A percentile compares a stretch with the other conserved stretches of the same genome.
These are phyloP conservation scores for Ophioninae sp. DNA, from an alignment of 2,888 invertebrate genomes.

Conservation along the genomic window DNA sequence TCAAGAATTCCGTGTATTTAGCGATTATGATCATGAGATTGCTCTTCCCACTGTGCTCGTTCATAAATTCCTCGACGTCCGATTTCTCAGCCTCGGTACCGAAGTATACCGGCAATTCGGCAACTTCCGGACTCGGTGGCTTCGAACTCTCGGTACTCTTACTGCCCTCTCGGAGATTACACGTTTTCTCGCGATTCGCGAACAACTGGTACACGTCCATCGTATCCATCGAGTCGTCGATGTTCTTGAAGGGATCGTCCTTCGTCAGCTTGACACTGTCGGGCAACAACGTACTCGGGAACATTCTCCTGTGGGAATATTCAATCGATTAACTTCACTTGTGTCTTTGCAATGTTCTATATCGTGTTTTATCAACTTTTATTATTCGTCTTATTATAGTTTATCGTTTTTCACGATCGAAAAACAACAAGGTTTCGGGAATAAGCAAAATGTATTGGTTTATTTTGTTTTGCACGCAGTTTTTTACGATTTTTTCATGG, in stretches of 20 bases:
- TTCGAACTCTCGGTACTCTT: conserved; percentile 76
- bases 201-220: conserved; percentile 85
- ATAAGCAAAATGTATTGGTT: too few species aligned
- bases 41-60: conserved; percentile 78
- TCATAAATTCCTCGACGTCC: conserved; percentile 86
- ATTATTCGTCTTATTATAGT: too few species aligned
- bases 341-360: too few species aligned
- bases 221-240: conserved; percentile 85
- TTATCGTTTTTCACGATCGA: too few species aligned
- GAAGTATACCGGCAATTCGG: conserved; percentile 83
- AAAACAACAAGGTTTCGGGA: too few species aligned
- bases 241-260: conserved; percentile 78
- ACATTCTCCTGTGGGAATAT: conserved; percentile 81
- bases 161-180: conserved; percentile 68
- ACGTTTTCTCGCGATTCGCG: conserved; percentile 80
- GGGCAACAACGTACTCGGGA: conserved; percentile 84
- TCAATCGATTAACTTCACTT: too few species aligned
- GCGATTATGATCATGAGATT: conserved; percentile 84
- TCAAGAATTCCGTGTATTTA: conserved; percentile 84
- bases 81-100: conserved; percentile 85
- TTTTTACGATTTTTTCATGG: too few species aligned
- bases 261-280: conserved; percentile 80
- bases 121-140: conserved; percentile 71
- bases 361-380: too few species aligned
- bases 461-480: too few species aligned